A percentile compares a stretch with the other conserved stretches of the same genome.
Evolutionary conservation across 2,797 vertebrate genomes (phyloP).

Genomic region (Gymnoscopelus microlampas): DNA sequence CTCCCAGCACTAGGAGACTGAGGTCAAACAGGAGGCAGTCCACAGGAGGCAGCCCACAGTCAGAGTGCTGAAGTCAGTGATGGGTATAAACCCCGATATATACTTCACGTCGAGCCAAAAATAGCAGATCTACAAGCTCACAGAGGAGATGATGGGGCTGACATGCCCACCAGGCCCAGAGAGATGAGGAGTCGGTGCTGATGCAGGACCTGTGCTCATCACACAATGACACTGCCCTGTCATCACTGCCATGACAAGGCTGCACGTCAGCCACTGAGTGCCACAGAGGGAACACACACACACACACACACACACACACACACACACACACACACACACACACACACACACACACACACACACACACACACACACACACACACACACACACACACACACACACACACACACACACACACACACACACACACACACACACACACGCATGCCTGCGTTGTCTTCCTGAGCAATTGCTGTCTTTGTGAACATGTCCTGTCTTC

Average conservation of each 20-base stretch:
- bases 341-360: background rate
- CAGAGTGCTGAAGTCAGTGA: background rate
- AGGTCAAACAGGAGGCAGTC: conserved; percentile 22
- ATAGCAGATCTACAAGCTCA: conserved; percentile 26
- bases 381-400: too few relatives aligned
- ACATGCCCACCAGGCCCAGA: conserved; percentile 33
- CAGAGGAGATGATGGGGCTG: conserved; percentile 48
- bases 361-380: too few relatives aligned
- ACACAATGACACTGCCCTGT: conserved; percentile 45
- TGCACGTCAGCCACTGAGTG: conserved; percentile 32
- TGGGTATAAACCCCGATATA: background rate
- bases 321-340: background rate
- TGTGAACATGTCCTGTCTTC: background rate
- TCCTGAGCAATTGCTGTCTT: conserved; percentile 9
- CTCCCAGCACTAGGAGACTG: conserved; percentile 1
- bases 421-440: too few relatives aligned
- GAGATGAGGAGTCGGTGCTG: conserved; percentile 51
- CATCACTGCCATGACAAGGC: conserved; percentile 38
- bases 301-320: background rate
- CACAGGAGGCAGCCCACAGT: conserved; percentile 9
- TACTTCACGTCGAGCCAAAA: background rate
- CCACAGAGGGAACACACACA: background rate
- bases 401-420: too few relatives aligned
- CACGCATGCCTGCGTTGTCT: background rate
- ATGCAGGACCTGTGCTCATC: conserved; percentile 63